Base-by-base conservation (phyloP, 2,888 invertebrate genomes). In the Lumbricus terrestris region DNA sequence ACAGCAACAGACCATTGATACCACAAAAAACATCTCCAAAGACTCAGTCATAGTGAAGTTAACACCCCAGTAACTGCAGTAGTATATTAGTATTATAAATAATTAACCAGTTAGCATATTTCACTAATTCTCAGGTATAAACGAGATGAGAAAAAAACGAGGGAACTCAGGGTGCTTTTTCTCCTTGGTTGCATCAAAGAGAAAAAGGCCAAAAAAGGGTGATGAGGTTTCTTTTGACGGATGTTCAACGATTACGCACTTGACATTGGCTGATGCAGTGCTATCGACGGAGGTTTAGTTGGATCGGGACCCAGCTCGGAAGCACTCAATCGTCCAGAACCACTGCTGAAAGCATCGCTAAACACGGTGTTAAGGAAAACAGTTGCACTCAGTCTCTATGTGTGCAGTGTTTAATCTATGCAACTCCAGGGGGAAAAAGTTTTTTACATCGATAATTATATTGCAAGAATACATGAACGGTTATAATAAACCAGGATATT, bases 241-340 rank as follows among this genome's bases (percentile, higher is more conserved):
- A 47, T 47, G 47, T 69, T 69, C 69, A 69, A 69, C n/a, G 69
- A 69, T 69, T 8, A 54, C 23, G 54, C 29, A 4, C 5, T 69
- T n/a, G 8, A 69, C n/a, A n/a, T n/a, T 69, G 69, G 69, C 29
- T 69, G 69, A 69, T 69, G 69, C n/a, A n/a, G n/a, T 69, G n/a
- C 0, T 69, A 69, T 69, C 69, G 69, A 69, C n/a, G 69, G 85
- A 15, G 34, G 85, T 29, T 37, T 85, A 16, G 85, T 23, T 85
- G 35, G 85, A 34, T 85, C 85, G 6, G 85, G 85, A 85, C 85
- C 37, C 5, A 85, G 85, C 35, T 85, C 85, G 34, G 85, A 85
- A 23, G 85, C 85, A 85, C 85, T 85, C 85, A 85, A 37, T 34
- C 37, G 85, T 35, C 85, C 85, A 35, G 85, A 85, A 33, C 34